Percentiles rank a stretch among this genome's conserved stretches.
Conservation (phyloP, 1,140 invertebrate species). For the Seison nebaliae region DNA sequence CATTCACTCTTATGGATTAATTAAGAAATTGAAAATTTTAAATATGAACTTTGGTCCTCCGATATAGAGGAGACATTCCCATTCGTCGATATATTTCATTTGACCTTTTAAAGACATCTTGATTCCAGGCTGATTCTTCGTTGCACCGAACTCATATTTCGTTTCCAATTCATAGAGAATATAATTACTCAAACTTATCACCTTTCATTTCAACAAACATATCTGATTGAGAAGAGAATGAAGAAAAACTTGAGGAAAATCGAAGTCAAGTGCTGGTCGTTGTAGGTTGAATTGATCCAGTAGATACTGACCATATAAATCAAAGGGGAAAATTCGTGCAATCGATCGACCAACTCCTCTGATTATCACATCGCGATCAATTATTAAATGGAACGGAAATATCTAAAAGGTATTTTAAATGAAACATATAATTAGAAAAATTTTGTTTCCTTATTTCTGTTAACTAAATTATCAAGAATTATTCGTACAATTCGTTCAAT, state of each 20-base stretch:
- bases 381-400: no score
- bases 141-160: neutral
- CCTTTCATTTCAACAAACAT: neutral
- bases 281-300: neutral
- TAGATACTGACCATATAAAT: no score
- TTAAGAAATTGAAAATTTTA: neutral
- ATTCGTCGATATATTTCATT: constrained; percentile 49
- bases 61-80: constrained; percentile 48
- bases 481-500: no score
- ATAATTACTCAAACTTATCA: constrained; percentile 4
- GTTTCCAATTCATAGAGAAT: constrained; percentile 11
- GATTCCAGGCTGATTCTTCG: constrained; percentile 4
- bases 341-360: no score
- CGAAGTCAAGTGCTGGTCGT: neutral
- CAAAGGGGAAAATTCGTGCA: no score
- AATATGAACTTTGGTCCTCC: constrained; percentile 37
- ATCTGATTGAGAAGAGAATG: neutral
- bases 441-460: no score
- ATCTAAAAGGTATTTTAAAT: no score
- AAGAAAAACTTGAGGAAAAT: neutral
- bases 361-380: no score
- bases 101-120: constrained; percentile 40
- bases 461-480: no score
- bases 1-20: constrained; percentile 40
- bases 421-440: no score